These are phyloP conservation scores for Oegoconia quadripuncta DNA, from an alignment of 2,888 invertebrate genomes.

Conservation along the genomic window DNA sequence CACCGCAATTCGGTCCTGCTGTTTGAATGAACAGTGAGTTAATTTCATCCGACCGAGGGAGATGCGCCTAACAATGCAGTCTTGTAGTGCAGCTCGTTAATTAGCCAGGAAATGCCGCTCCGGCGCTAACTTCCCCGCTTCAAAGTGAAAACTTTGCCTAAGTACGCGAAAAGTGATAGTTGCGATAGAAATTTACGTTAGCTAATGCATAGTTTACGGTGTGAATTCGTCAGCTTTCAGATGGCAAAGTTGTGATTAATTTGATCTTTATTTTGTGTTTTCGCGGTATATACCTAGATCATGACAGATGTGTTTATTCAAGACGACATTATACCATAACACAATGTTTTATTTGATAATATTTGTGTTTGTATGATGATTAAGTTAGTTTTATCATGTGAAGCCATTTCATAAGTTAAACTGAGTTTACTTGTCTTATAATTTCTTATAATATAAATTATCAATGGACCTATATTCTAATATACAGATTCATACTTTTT, in stretches of 20 bases:
- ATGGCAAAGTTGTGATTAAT: neutral
- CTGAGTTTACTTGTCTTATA: too few relatives aligned
- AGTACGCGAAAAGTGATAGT: slow-evolving; percentile 49
- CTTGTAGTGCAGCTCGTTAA: slow-evolving; percentile 42
- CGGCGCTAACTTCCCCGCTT: slow-evolving; percentile 39
- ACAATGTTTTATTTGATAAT: too few relatives aligned
- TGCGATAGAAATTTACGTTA: slow-evolving; percentile 14
- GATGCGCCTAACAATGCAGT: slow-evolving; percentile 48
- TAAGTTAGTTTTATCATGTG: too few relatives aligned
- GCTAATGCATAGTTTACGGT: slow-evolving; percentile 11
- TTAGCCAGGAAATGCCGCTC: slow-evolving; percentile 50
- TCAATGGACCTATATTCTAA: too few relatives aligned
- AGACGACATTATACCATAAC: too few relatives aligned
- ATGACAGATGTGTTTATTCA: too few relatives aligned
- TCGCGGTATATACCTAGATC: neutral
- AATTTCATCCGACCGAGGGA: slow-evolving; percentile 33
- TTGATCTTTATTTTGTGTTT: neutral
- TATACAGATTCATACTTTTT: too few relatives aligned
- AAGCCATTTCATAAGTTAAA: too few relatives aligned
- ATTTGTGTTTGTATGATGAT: too few relatives aligned
- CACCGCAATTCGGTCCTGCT: neutral
- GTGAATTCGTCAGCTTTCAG: neutral
- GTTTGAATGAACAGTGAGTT: slow-evolving; percentile 23
- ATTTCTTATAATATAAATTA: too few relatives aligned
- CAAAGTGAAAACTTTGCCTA: slow-evolving; percentile 43